A percentile compares a stretch with the other conserved stretches of the same genome.
These are phyloP conservation scores for Bergia sp. DNA, from an alignment of 92 coral and sea anemone species.

Conservation along the genomic window DNA sequence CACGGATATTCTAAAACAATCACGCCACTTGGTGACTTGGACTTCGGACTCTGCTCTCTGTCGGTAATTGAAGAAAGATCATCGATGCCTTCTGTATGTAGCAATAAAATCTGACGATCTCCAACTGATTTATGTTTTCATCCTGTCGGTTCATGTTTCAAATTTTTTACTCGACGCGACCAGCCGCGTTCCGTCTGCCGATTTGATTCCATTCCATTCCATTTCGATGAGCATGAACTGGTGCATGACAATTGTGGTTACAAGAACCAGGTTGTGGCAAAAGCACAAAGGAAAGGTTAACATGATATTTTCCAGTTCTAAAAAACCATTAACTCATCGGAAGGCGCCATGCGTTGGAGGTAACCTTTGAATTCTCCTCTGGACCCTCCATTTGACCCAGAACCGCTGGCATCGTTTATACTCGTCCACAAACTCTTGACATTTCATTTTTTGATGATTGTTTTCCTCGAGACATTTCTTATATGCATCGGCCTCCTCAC, in stretches of 20 bases:
- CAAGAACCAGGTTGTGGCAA: too few species aligned
- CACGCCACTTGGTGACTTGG: too few species aligned
- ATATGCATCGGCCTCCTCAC: constrained; percentile 42
- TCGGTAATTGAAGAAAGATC: too few species aligned
- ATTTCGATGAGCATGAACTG: neutral
- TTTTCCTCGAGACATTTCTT: constrained; percentile 41
- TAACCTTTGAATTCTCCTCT: constrained; percentile 21
- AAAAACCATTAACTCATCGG: constrained; percentile 1
- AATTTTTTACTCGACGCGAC: too few species aligned
- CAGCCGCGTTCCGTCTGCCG: neutral
- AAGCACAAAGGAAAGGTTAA: neutral
- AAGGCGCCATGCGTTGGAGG: constrained; percentile 44
- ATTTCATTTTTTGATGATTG: constrained; percentile 5
- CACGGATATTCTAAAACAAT: too few species aligned
- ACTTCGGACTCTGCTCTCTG: too few species aligned
- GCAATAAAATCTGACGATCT: too few species aligned
- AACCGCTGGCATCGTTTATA: constrained; percentile 31
- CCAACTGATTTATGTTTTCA: too few species aligned
- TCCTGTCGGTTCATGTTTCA: too few species aligned
- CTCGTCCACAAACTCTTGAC: constrained; percentile 45
- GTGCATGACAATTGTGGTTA: neutral
- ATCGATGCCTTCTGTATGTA: too few species aligned
- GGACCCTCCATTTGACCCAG: constrained; percentile 37
- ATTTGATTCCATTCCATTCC: neutral
- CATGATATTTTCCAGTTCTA: neutral